Percentiles rank a stretch among this genome's conserved stretches.
Evolutionary conservation across 2,888 invertebrate genomes (phyloP).

Genomic region (Tolmerus cingulatus): DNA sequence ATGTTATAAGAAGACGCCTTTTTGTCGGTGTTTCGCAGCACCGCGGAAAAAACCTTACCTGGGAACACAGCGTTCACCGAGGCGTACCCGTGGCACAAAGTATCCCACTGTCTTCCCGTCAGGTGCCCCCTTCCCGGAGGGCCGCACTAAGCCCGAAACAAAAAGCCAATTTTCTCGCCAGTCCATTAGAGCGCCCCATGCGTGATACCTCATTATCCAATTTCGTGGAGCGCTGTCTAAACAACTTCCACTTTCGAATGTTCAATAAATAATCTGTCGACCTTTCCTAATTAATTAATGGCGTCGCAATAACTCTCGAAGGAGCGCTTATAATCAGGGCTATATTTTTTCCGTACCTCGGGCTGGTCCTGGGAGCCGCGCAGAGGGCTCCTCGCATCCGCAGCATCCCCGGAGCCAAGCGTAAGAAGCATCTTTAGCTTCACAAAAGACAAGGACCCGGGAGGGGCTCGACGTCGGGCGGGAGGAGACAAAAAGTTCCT

Average conservation of each 20-base stretch:
- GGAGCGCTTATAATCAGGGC: constrained; percentile 7
- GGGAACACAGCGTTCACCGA: background rate
- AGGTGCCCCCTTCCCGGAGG: background rate
- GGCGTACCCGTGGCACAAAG: background rate
- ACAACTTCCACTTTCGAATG: background rate
- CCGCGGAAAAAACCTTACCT: background rate
- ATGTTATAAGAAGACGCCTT: background rate
- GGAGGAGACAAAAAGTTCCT: background rate
- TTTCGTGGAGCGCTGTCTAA: background rate
- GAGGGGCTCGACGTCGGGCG: background rate
- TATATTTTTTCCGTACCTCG: background rate
- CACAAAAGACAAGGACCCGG: background rate
- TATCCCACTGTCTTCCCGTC: background rate
- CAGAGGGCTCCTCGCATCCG: background rate
- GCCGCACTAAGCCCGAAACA: background rate
- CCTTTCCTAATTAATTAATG: constrained; percentile 29
- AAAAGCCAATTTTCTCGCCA: background rate
- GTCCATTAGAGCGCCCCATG: background rate
- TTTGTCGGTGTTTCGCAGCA: background rate
- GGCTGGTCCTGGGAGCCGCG: background rate
- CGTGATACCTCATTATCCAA: background rate
- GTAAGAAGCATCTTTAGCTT: constrained; percentile 1
- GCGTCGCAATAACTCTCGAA: constrained; percentile 28
- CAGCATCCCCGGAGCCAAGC: background rate
- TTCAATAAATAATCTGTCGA: constrained; percentile 34